phyloP scores from a whole-genome alignment of 2,113 vertebrate species.

The Triplophysa dalaica region DNA sequence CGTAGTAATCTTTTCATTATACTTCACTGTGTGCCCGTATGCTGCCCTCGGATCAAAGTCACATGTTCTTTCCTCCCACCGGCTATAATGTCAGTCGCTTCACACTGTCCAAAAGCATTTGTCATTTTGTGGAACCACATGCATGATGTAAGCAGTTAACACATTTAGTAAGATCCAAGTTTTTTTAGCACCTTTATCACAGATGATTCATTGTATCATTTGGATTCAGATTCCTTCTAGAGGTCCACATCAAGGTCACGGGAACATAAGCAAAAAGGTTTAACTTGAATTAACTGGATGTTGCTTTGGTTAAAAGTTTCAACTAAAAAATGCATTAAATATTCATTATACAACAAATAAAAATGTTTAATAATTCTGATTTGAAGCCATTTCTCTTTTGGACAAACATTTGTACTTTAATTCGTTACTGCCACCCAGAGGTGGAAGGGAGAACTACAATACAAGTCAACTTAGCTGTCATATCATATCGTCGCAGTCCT shows the following conservation, averaged over 20 bases:
- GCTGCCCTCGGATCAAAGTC: slow-evolving; percentile 43
- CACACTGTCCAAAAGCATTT: slow-evolving; percentile 5
- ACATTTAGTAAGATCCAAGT: neutral
- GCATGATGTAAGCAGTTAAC: neutral
- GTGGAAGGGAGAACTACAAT: slow-evolving; percentile 18
- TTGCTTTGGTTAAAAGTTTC: neutral
- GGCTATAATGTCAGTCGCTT: slow-evolving; percentile 9
- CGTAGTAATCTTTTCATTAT: slow-evolving; percentile 47
- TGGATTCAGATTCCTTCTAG: too few species aligned
- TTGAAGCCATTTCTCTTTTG: neutral
- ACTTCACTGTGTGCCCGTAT: slow-evolving; percentile 29
- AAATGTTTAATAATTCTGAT: neutral
- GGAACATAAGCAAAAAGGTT: neutral
- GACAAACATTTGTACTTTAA: neutral
- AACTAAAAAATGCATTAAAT: neutral
- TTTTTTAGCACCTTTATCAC: neutral
- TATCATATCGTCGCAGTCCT: too few species aligned
- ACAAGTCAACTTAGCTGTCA: neutral
- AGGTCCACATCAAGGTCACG: too few species aligned
- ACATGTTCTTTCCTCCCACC: slow-evolving; percentile 8
- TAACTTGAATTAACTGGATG: neutral
- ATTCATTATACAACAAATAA: neutral
- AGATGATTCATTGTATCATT: neutral
- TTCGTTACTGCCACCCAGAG: slow-evolving; percentile 49
- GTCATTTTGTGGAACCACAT: slow-evolving; percentile 23